Conservation (phyloP, 2,797 vertebrate species). For the Schizopygopsis pylzovi region DNA sequence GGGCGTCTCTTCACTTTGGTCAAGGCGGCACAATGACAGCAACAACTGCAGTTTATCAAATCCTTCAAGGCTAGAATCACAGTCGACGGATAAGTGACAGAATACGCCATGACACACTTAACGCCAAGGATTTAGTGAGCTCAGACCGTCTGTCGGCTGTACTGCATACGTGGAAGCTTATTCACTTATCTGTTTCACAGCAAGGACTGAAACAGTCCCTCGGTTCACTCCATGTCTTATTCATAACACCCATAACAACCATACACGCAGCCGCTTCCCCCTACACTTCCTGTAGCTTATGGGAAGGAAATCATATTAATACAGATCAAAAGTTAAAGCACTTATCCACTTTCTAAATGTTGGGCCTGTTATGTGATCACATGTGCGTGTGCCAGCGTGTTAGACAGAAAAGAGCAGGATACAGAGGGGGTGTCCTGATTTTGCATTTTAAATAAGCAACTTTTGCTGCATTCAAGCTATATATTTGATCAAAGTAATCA, state of each 20-base stretch:
- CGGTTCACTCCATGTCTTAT: slow-evolving; percentile 45
- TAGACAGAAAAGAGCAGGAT: not conserved
- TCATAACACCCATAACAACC: slow-evolving; percentile 31
- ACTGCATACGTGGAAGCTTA: slow-evolving; percentile 33
- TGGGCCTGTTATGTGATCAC: not conserved
- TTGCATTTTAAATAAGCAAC: too few relatives aligned
- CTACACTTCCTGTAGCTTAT: slow-evolving; percentile 11
- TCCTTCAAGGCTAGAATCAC: slow-evolving; percentile 73
- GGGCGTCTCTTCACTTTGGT: not conserved
- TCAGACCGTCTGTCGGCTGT: slow-evolving; percentile 40
- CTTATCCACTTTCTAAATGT: not conserved
- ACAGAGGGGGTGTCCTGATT: not conserved
- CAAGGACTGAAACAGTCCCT: slow-evolving; percentile 35
- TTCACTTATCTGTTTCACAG: slow-evolving; percentile 32
- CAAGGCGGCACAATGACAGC: slow-evolving; percentile 73
- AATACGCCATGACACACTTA: slow-evolving; percentile 78
- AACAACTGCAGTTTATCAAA: slow-evolving; percentile 82
- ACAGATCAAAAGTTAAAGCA: slow-evolving; percentile 21
- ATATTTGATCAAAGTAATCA: not conserved
- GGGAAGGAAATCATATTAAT: slow-evolving; percentile 27
- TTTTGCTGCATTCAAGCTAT: not conserved
- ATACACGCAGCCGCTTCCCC: not conserved
- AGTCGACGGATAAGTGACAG: slow-evolving; percentile 76
- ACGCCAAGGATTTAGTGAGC: slow-evolving; percentile 39
- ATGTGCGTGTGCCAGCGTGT: not conserved